Base-by-base conservation (phyloP, 2,113 vertebrate genomes). In the Lampris incognitus region DNA sequence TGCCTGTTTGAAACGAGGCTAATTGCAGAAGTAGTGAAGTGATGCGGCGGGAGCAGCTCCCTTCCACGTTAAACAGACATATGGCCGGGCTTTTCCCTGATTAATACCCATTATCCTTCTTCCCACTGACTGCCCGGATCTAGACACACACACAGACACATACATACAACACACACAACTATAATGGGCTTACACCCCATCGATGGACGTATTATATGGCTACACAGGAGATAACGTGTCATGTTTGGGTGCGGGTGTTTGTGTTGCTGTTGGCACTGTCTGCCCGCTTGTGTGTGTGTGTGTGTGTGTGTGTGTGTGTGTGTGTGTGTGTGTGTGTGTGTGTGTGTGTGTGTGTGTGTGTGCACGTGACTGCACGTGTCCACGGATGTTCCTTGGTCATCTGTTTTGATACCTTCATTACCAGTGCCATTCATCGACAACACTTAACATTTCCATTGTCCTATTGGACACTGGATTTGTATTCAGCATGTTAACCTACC, bases 21-120 rank as follows among this genome's bases (percentile, higher is more conserved):
- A 85, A 89, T 90, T 91, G 85, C 84, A 84, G 84, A 41, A 72
- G 64, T 77, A 41, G 75, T 75, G 72, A 79, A 76, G 62, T 50
- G 73, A 46, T 55, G 0, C 72, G 44, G 42, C 13, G 71, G 71
- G 74, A 74, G 76, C 54, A 62, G 83, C 78, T 63, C 64, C 87
- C 74, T 78, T 76, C 83, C 71, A 10, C 39, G 46, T 84, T 85
- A 59, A 83, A 73, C 85, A 87, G 85, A 93, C 91, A 90, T 93
- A 93, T 91, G 92, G 91, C 71, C 46, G 1, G 86, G 88, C 88
- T 91, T 90, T 88, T 86, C 76, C 78, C 86, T 82, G 89, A 90
- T 91, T 93, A 93, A 90, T 85, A 86, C 84, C 77, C 79, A 91
- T 91, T 85, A 91, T 89, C 87, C 85, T 58, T 61, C 82, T 82